Percentiles rank a stretch among this genome's conserved stretches.
phyloP scores from a whole-genome alignment of 2,113 vertebrate genomes.

The Telmatochromis sp. region DNA sequence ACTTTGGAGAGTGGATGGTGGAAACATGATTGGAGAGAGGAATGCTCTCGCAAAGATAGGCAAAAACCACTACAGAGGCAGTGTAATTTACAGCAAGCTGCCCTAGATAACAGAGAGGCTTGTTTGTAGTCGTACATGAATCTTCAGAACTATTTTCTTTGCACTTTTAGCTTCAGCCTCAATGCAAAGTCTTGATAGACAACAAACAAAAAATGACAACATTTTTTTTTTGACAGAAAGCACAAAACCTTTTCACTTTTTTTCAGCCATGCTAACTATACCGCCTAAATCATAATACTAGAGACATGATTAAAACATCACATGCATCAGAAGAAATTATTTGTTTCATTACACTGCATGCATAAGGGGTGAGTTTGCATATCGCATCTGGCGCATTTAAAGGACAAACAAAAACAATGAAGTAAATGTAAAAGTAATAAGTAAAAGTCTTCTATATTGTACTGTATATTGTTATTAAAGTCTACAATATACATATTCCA shows the following conservation, averaged over 20 bases:
- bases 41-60: conserved; percentile 21
- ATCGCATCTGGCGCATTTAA: neutral
- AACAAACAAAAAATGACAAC: too few species aligned
- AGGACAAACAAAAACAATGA: neutral
- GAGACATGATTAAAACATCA: conserved; percentile 22
- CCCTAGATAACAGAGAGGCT: conserved; percentile 37
- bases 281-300: neutral
- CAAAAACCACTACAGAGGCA: conserved; percentile 37
- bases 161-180: neutral
- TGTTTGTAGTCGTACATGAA: neutral
- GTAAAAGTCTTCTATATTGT: neutral
- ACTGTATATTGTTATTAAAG: neutral
- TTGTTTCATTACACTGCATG: conserved; percentile 2
- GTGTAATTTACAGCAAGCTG: conserved; percentile 37
- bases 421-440: neutral
- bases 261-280: neutral
- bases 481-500: neutral
- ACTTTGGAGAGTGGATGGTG: conserved; percentile 44
- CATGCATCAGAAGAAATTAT: neutral
- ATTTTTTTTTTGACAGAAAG: neutral
- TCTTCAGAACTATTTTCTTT: neutral
- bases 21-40: conserved; percentile 46
- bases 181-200: neutral
- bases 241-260: neutral
- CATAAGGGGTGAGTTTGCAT: neutral